Percentiles rank a stretch among this genome's conserved stretches.
Evolutionary conservation across 1,140 invertebrate genomes (phyloP).

Genomic region (Homarus americanus): DNA sequence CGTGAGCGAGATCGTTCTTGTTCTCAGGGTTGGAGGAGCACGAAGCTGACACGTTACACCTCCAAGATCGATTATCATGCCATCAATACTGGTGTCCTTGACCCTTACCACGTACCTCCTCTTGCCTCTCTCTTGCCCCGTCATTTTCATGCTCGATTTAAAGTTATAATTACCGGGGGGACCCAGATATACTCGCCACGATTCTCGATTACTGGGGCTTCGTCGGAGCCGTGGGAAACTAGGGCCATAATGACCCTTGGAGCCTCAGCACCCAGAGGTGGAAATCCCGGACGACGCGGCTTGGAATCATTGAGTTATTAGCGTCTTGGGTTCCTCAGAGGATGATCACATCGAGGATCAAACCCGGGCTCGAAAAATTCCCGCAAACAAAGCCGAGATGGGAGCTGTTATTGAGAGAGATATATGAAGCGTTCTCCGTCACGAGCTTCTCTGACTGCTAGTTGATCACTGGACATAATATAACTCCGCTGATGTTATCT

Average conservation of each 20-base stretch:
- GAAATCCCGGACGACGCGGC: neutral
- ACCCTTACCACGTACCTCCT: neutral
- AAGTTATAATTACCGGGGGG: neutral
- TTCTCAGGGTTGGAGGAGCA: neutral
- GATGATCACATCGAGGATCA: neutral
- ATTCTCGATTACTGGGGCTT: neutral
- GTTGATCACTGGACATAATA: neutral
- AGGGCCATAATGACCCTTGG: neutral
- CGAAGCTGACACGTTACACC: neutral
- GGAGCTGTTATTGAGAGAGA: neutral
- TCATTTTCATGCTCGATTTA: neutral
- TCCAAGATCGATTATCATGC: neutral
- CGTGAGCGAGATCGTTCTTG: neutral
- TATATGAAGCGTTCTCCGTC: neutral
- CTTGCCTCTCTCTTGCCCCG: neutral
- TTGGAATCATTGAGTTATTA: neutral
- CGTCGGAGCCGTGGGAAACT: neutral
- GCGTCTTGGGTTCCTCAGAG: neutral
- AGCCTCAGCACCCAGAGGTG: neutral
- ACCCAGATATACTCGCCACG: neutral
- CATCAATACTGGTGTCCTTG: neutral
- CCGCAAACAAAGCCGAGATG: neutral
- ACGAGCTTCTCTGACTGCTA: neutral
- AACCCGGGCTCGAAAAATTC: neutral
- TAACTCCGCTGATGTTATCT: neutral